These are phyloP conservation scores for Danaus chrysippus DNA, from an alignment of 2,888 invertebrate genomes.

Conservation along the genomic window DNA sequence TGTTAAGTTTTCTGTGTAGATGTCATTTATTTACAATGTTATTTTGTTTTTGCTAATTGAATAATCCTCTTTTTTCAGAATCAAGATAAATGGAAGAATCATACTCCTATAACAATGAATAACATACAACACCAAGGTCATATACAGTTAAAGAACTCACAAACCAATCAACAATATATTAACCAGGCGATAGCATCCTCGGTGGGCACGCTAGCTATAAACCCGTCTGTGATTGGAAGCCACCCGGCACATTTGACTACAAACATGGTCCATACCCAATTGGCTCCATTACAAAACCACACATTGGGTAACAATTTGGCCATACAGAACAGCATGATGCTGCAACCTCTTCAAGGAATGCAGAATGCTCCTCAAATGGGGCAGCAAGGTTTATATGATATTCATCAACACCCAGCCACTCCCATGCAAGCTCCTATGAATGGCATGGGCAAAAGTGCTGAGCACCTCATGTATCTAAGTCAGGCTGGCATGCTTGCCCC, in stretches of 20 bases:
- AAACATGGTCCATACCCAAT: constrained; percentile 77
- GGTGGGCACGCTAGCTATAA: constrained; percentile 69
- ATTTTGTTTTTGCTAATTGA: neutral
- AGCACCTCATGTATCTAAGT: constrained; percentile 74
- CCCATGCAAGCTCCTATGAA: constrained; percentile 72
- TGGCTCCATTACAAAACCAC: constrained; percentile 75
- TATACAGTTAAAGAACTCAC: constrained; percentile 70
- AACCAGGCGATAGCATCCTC: constrained; percentile 72
- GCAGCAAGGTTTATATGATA: constrained; percentile 74
- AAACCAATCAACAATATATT: constrained; percentile 73
- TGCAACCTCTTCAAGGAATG: constrained; percentile 70
- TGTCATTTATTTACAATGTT: too few relatives aligned
- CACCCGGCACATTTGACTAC: constrained; percentile 70
- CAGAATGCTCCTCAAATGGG: constrained; percentile 75
- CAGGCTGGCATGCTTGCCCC: constrained; percentile 79
- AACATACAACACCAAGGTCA: constrained; percentile 79
- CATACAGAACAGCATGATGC: constrained; percentile 72
- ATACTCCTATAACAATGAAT: constrained; percentile 79
- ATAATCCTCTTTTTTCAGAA: constrained; percentile 77
- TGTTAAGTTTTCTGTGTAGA: too few relatives aligned
- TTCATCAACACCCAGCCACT: constrained; percentile 70
- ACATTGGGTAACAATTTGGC: constrained; percentile 65
- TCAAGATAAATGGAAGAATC: constrained; percentile 93
- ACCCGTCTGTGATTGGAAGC: constrained; percentile 71
- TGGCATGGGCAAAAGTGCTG: constrained; percentile 72